Conservation (phyloP, 2,113 vertebrate genomes). For the Tetrax tetrax region DNA sequence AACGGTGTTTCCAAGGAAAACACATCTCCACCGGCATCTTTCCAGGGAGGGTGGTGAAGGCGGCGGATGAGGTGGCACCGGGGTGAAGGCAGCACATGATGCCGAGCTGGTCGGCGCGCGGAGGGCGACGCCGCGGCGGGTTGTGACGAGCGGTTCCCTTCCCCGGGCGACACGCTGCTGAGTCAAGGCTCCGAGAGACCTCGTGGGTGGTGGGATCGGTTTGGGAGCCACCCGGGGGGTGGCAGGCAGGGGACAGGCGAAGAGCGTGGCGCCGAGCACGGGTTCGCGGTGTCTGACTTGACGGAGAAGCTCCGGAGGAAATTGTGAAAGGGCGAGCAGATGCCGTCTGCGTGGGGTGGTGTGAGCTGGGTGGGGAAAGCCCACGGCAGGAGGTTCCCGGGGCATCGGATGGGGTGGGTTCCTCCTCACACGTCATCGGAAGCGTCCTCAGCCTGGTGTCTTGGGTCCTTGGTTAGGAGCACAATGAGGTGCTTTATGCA, state of each 20-base stretch:
- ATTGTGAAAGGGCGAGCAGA: constrained; percentile 16
- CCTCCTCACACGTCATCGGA: rapidly evolving
- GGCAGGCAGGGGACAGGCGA: neutral
- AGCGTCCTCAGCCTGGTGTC: rapidly evolving
- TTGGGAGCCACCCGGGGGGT: rapidly evolving
- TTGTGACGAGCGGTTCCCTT: neutral
- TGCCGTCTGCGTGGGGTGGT: rapidly evolving
- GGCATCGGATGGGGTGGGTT: rapidly evolving
- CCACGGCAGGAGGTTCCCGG: neutral
- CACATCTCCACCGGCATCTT: rapidly evolving
- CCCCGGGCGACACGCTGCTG: neutral
- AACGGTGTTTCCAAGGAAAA: neutral
- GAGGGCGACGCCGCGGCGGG: rapidly evolving
- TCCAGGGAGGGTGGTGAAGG: neutral
- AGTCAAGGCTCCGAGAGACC: neutral
- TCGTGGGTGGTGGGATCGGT: rapidly evolving
- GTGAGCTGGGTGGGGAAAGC: neutral
- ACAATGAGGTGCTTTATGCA: too few species aligned
- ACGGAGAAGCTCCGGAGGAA: neutral
- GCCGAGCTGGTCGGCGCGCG: neutral
- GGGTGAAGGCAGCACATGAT: neutral
- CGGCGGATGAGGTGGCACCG: rapidly evolving
- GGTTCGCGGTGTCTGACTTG: rapidly evolving
- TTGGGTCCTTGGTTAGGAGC: neutral
- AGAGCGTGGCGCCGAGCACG: neutral